phyloP scores from a whole-genome alignment of 2,797 vertebrate genomes.

The Hapalemur alaotrensis region DNA sequence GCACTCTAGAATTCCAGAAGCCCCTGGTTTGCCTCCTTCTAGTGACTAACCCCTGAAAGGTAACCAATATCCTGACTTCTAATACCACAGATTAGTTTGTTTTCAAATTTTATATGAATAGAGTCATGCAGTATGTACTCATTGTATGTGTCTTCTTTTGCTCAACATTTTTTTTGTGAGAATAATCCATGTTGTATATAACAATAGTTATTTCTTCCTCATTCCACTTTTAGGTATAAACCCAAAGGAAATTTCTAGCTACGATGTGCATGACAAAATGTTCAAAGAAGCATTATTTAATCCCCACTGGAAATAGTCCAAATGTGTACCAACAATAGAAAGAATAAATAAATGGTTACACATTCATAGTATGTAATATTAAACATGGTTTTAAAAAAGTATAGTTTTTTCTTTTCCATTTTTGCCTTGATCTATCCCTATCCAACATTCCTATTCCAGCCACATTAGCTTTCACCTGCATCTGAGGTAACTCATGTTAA shows the following conservation, averaged over 20 bases:
- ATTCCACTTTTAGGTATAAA: background rate
- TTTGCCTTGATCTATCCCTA: background rate
- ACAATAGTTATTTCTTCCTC: background rate
- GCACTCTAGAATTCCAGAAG: background rate
- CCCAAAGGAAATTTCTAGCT: background rate
- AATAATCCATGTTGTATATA: background rate
- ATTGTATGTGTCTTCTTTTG: background rate
- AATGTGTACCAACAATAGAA: background rate
- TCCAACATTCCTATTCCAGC: background rate
- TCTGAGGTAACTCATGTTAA: background rate
- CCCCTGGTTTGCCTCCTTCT: background rate
- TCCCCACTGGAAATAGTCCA: background rate
- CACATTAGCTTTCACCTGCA: background rate
- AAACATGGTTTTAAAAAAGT: background rate
- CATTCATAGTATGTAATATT: background rate
- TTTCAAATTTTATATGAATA: background rate
- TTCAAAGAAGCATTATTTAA: background rate
- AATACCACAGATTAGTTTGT: background rate
- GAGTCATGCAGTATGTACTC: background rate
- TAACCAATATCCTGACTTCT: background rate
- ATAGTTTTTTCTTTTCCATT: background rate
- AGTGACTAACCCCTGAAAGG: background rate
- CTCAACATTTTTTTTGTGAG: background rate
- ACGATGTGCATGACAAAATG: background rate
- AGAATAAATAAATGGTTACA: background rate